Base-by-base conservation (phyloP, 2,113 vertebrate species). In the Dryoscopus gambensis region DNA sequence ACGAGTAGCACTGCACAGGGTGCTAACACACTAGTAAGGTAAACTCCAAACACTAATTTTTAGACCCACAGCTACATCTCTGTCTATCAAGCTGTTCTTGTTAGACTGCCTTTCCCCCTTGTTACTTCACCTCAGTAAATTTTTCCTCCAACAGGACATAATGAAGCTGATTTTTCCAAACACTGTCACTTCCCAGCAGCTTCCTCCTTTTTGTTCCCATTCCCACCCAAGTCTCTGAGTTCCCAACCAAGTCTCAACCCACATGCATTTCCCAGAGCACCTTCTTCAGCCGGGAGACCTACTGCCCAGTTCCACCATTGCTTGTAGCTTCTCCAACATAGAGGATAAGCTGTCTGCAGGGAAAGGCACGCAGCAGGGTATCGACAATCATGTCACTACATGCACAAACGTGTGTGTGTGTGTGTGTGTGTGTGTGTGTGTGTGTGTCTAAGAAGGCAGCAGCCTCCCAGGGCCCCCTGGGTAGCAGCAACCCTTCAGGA, bases 331-430 rank as follows among this genome's bases (percentile, higher is more conserved):
- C 75, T 69, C 57, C 63, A 80, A 4, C 31, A 31, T 8, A 37
- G 11, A 31, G 33, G 10, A 28, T 8, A 92, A 64, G 42, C 23
- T 1, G 3, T 33, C 24, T 78, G 47, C 35, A 1, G 3, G 50
- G 30, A 71, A 76, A 27, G 31, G 44, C 33, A 74, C 0, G 2
- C 2, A 3, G 25, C 28, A 53, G 17, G 21, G 5, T 47, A 42
- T 9, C 0, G 0, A 24, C 33, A 42, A 13, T 17, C 22, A 25
- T 1, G 6, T 60, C 49, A 28, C 59, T 19, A 35, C 8, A 35
- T 13, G 13, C 23, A 73, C 0, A 76, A 87, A 25, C 0, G 0
- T 11, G 2, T 2, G 27, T 8, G 12, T n/a, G 12, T 56, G 24
- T 39, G 23, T 24, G 10, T 56, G 6, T 33, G 40, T 42, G 40